A percentile compares a stretch with the other conserved stretches of the same genome.
Conservation (phyloP, 2,888 invertebrate species). For the Gastrophysa polygoni region DNA sequence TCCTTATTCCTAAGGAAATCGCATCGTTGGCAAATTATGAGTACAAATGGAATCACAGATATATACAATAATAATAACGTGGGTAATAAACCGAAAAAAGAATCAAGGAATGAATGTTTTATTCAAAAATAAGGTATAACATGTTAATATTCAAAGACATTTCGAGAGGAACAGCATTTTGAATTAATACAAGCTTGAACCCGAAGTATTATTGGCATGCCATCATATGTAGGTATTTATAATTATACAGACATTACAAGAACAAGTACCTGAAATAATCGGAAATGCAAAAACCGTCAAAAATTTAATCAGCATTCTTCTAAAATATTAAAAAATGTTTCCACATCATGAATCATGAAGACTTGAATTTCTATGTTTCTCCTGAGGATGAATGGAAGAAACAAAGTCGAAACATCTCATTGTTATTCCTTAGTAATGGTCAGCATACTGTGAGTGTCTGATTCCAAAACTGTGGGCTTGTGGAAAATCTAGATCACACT, state of each 20-base stretch:
- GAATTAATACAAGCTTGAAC: slow-evolving; percentile 24
- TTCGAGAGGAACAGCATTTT: slow-evolving; percentile 17
- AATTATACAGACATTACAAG: background rate
- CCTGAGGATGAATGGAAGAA: slow-evolving; percentile 23
- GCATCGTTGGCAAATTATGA: too few relatives aligned
- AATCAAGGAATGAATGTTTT: slow-evolving; percentile 17
- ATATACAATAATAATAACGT: too few relatives aligned
- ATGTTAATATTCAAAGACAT: slow-evolving; percentile 25
- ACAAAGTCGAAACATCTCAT: slow-evolving; percentile 37
- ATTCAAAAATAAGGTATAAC: slow-evolving; percentile 23
- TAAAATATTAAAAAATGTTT: too few relatives aligned
- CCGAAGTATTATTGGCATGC: slow-evolving; percentile 23
- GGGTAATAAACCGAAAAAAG: too few relatives aligned
- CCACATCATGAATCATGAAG: too few relatives aligned
- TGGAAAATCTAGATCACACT: slow-evolving; percentile 69
- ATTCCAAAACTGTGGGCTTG: slow-evolving; percentile 83
- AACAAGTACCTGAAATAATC: too few relatives aligned
- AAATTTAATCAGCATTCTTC: too few relatives aligned
- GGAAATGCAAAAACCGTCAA: too few relatives aligned
- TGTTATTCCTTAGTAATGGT: slow-evolving; percentile 51
- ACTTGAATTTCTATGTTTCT: slow-evolving; percentile 19
- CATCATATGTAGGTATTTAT: slow-evolving; percentile 16
- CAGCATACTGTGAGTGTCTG: slow-evolving; percentile 79
- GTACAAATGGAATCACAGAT: too few relatives aligned
- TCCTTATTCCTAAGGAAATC: too few relatives aligned